Evolutionary conservation across 1,140 invertebrate species (phyloP).

Genomic region (Lasioglossum baleicum): DNA sequence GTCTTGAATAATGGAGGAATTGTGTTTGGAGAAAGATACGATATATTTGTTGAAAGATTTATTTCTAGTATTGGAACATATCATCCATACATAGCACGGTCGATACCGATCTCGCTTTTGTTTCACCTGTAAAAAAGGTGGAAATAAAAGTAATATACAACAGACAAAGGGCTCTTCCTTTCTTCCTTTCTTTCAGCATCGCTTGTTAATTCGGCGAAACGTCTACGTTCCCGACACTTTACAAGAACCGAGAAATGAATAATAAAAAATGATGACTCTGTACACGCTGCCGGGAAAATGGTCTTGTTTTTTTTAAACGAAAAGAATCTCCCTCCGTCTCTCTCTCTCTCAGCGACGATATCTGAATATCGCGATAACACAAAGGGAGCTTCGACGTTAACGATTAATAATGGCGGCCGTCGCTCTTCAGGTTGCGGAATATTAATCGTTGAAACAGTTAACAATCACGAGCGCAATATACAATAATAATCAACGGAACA

Average conservation of each 20-base stretch:
- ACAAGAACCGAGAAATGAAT: no score
- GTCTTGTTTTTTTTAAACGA: no score
- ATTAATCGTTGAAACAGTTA: no score
- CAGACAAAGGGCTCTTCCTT: slow-evolving; percentile 61
- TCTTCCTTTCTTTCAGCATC: slow-evolving; percentile 46
- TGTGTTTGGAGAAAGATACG: no score
- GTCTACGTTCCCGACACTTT: slow-evolving; percentile 32
- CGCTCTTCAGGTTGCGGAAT: no score
- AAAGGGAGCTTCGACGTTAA: slow-evolving; percentile 25
- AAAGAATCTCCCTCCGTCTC: no score
- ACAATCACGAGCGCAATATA: no score
- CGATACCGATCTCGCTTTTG: slow-evolving; percentile 74
- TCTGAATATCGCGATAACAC: slow-evolving; percentile 38
- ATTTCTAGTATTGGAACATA: slow-evolving; percentile 78
- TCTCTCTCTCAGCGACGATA: no score
- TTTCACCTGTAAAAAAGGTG: slow-evolving; percentile 77
- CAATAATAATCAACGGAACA: no score
- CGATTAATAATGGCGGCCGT: not conserved
- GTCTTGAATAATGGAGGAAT: no score
- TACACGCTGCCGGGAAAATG: slow-evolving; percentile 67
- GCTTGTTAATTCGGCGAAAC: not conserved
- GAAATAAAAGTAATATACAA: slow-evolving; percentile 80
- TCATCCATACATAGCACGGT: slow-evolving; percentile 78
- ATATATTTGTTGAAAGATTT: slow-evolving; percentile 75
- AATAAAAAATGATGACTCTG: slow-evolving; percentile 48